A percentile compares a stretch with the other conserved stretches of the same genome.
Conservation (phyloP, 2,113 vertebrate genomes). For the Todiramphus chloris region DNA sequence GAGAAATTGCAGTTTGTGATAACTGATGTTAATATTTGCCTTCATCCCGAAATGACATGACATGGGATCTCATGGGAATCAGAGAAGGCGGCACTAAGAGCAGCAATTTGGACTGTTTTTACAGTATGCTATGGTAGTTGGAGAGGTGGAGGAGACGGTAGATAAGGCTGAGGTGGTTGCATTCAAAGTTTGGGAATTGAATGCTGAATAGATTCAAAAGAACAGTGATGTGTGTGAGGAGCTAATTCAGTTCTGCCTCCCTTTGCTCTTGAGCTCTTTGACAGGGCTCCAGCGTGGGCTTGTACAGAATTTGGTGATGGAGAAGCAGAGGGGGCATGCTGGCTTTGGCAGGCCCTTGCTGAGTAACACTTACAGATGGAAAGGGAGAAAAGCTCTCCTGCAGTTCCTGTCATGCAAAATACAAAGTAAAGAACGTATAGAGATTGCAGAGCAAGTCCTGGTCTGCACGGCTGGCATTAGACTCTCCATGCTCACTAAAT, state of each 20-base stretch:
- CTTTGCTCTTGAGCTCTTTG: not conserved
- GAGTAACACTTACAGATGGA: not conserved
- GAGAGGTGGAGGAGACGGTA: not conserved
- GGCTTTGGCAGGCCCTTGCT: not conserved
- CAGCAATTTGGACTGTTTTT: not conserved
- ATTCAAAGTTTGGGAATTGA: not conserved
- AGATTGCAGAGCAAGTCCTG: not conserved
- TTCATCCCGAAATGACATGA: too few relatives aligned
- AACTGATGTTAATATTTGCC: not conserved
- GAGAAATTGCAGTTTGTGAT: not conserved
- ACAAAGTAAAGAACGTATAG: not conserved
- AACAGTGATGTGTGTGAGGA: not conserved
- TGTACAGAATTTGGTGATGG: not conserved
- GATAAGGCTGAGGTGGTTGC: not conserved
- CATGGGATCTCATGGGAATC: not conserved
- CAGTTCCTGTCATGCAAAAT: not conserved
- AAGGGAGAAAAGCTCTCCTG: not conserved
- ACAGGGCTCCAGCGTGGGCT: accelerated
- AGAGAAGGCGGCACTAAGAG: not conserved
- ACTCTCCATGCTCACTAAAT: not conserved
- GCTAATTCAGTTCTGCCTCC: not conserved
- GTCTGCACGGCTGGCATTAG: not conserved
- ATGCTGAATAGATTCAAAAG: not conserved
- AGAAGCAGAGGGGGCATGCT: accelerated
- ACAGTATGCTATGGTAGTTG: not conserved